A percentile compares a stretch with the other conserved stretches of the same genome.
phyloP scores from a whole-genome alignment of 2,888 invertebrate genomes.

The Globia sparganii region DNA sequence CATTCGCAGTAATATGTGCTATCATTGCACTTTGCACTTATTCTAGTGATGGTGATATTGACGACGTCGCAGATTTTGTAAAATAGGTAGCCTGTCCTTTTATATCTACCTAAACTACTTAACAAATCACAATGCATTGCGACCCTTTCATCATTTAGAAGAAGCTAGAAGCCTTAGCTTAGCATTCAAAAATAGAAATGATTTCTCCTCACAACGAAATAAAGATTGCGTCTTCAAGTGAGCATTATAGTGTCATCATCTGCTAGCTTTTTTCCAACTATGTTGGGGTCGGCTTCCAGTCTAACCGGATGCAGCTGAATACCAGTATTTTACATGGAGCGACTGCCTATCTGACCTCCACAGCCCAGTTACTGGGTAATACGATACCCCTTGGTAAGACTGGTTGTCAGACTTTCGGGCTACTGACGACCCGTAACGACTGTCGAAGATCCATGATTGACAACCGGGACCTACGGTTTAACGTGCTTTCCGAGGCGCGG shows the following conservation, averaged over 20 bases:
- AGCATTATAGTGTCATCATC: conserved; percentile 42
- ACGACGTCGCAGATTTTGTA: neutral
- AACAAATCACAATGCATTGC: neutral
- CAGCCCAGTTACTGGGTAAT: too few relatives aligned
- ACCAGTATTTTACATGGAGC: too few relatives aligned
- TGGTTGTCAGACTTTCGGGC: too few relatives aligned
- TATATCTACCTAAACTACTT: neutral
- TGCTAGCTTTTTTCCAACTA: too few relatives aligned
- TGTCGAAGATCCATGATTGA: too few relatives aligned
- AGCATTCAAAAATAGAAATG: neutral
- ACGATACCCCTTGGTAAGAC: too few relatives aligned
- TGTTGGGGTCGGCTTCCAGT: too few relatives aligned
- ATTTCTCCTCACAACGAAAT: conserved; percentile 7
- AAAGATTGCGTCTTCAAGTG: conserved; percentile 1
- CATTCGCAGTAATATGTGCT: conserved; percentile 17
- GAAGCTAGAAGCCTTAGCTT: neutral
- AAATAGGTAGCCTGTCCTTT: neutral
- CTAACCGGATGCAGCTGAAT: too few relatives aligned
- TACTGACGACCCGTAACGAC: too few relatives aligned
- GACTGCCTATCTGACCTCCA: too few relatives aligned
- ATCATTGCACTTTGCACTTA: conserved; percentile 10
- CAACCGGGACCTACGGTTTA: too few relatives aligned
- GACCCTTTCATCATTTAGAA: neutral
- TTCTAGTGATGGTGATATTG: conserved; percentile 2
- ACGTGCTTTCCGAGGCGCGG: too few relatives aligned